Evolutionary conservation across 2,888 invertebrate species (phyloP).

Genomic region (Muscina levida): DNA sequence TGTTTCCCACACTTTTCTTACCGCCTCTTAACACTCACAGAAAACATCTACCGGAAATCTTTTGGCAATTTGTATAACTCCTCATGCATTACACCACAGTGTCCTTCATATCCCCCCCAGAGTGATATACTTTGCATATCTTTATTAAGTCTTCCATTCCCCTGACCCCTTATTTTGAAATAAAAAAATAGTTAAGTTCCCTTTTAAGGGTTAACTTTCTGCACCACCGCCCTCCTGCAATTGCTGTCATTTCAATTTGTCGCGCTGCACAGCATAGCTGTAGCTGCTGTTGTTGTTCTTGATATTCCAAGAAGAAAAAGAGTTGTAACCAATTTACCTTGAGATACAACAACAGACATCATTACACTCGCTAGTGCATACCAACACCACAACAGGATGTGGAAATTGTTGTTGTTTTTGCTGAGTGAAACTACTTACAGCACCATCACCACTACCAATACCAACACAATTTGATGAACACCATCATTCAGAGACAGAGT

Average conservation of each 20-base stretch:
- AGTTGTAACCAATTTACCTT: conserved; percentile 62
- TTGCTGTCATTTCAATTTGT: conserved; percentile 25
- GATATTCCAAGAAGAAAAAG: conserved; percentile 37
- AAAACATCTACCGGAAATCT: too few species aligned
- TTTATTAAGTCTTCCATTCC: background rate
- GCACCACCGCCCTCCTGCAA: too few species aligned
- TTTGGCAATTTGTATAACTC: too few species aligned
- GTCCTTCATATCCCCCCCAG: too few species aligned
- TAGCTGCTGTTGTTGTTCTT: background rate
- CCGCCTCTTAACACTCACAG: too few species aligned
- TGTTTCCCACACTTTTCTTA: too few species aligned
- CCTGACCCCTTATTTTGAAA: background rate
- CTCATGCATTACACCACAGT: too few species aligned
- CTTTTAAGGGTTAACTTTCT: background rate
- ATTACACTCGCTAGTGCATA: conserved; percentile 44
- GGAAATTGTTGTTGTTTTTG: background rate
- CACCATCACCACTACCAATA: background rate
- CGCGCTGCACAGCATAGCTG: conserved; percentile 4
- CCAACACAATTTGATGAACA: background rate
- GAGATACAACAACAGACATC: conserved; percentile 40
- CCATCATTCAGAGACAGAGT: background rate
- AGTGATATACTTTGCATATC: conserved; percentile 11
- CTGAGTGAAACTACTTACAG: too few species aligned
- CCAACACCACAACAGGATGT: background rate
- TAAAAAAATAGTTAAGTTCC: background rate